Evolutionary conservation across 2,797 vertebrate genomes (phyloP).

Genomic region (Eospalax fontanierii): DNA sequence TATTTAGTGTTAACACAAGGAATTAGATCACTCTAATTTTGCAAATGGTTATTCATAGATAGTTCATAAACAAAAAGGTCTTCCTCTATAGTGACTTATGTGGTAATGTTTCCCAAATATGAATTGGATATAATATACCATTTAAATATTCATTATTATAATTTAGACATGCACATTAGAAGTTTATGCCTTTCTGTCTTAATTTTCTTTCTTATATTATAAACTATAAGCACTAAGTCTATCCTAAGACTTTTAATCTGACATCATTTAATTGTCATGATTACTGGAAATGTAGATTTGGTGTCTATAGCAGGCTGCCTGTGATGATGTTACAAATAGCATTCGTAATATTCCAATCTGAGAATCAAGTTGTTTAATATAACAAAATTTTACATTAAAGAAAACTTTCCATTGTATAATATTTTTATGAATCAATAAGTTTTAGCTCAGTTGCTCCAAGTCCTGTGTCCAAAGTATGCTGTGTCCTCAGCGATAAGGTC

Average conservation of each 20-base stretch:
- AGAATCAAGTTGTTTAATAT: slow-evolving; percentile 14
- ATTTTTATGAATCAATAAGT: slow-evolving; percentile 18
- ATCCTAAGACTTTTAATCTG: slow-evolving; percentile 54
- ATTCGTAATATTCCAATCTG: slow-evolving; percentile 29
- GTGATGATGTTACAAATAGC: slow-evolving; percentile 5
- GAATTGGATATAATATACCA: neutral
- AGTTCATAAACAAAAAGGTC: neutral
- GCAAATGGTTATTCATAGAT: slow-evolving; percentile 25
- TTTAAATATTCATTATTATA: slow-evolving; percentile 71
- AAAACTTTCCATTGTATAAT: slow-evolving; percentile 1
- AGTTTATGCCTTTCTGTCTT: slow-evolving; percentile 44
- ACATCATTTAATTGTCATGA: slow-evolving; percentile 69
- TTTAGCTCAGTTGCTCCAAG: no score
- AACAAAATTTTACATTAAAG: slow-evolving; percentile 9
- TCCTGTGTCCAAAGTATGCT: no score
- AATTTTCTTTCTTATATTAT: slow-evolving; percentile 36
- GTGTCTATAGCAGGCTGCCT: neutral
- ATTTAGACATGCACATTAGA: slow-evolving; percentile 17
- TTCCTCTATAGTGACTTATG: neutral
- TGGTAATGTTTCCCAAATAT: slow-evolving; percentile 6
- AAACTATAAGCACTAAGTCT: slow-evolving; percentile 64
- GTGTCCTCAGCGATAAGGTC: no score
- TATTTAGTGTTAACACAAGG: neutral
- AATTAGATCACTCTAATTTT: slow-evolving; percentile 60
- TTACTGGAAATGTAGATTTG: slow-evolving; percentile 61